These are phyloP conservation scores for Saccopteryx leptura DNA, from an alignment of 2,113 vertebrate genomes.

Conservation along the genomic window DNA sequence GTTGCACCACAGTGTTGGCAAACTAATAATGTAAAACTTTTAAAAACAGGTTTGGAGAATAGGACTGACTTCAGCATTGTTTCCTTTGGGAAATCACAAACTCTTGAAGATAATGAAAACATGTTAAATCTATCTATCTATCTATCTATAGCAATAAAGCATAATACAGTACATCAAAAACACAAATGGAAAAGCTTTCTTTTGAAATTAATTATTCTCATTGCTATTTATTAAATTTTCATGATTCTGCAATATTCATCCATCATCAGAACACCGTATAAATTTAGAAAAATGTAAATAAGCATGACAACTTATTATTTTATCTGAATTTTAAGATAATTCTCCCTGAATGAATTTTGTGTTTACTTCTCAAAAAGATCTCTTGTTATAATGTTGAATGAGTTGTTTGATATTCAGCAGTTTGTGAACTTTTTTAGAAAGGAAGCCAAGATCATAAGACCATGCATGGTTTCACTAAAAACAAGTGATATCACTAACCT, in stretches of 20 bases:
- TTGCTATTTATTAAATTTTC: neutral
- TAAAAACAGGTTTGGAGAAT: neutral
- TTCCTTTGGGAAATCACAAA: neutral
- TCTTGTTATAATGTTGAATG: conserved; percentile 33
- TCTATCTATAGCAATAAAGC: neutral
- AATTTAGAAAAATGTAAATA: conserved; percentile 13
- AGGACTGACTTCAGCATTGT: neutral
- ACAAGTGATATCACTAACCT: neutral
- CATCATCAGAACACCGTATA: neutral
- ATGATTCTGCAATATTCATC: neutral
- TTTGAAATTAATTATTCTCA: neutral
- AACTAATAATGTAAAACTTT: neutral
- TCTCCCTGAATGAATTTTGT: neutral
- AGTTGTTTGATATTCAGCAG: neutral
- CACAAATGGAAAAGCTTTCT: neutral
- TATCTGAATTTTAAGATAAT: conserved; percentile 5
- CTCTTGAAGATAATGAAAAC: conserved; percentile 30
- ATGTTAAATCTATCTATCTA: neutral
- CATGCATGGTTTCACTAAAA: neutral
- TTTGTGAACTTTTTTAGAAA: neutral
- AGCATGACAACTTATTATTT: neutral
- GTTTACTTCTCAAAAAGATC: neutral
- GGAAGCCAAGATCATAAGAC: neutral
- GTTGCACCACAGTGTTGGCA: neutral
- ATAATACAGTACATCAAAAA: neutral